Conservation (phyloP, 2,113 vertebrate species). For the Syngnathus floridae region DNA sequence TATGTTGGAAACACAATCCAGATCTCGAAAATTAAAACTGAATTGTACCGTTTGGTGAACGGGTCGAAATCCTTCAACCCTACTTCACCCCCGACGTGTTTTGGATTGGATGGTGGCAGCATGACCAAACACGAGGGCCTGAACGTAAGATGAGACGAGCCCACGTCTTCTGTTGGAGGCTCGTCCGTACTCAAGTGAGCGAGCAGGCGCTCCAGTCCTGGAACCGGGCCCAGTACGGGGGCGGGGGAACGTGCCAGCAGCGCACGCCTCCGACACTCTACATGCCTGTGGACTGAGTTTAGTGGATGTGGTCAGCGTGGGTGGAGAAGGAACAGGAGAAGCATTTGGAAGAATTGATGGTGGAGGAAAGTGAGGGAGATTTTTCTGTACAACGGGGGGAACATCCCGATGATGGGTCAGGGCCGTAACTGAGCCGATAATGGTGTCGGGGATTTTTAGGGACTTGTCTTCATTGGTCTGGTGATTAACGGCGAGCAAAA, state of each 20-base stretch:
- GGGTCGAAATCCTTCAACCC: neutral
- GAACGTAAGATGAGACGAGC: constrained; percentile 2
- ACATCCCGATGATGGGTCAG: constrained; percentile 42
- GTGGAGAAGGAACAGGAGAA: constrained; percentile 47
- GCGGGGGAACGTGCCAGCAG: constrained; percentile 56
- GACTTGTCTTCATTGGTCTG: constrained; percentile 52
- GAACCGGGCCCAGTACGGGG: constrained; percentile 51
- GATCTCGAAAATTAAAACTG: neutral
- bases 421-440: constrained; percentile 41
- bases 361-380: constrained; percentile 31
- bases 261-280: constrained; percentile 66
- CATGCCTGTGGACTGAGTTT: constrained; percentile 70
- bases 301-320: constrained; percentile 69
- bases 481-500: constrained; percentile 40
- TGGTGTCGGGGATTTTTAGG: constrained; percentile 36
- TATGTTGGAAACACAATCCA: neutral
- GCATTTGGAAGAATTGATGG: constrained; percentile 38
- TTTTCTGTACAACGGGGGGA: constrained; percentile 21
- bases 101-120: constrained; percentile 32
- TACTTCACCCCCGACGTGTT: constrained; percentile 17
- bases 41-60: neutral
- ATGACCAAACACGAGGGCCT: constrained; percentile 8
- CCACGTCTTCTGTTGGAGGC: constrained; percentile 24
- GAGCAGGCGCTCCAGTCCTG: constrained; percentile 49
- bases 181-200: constrained; percentile 39